Evolutionary conservation across 2,888 invertebrate species (phyloP).

Genomic region (Mimumesa dahlbomi): DNA sequence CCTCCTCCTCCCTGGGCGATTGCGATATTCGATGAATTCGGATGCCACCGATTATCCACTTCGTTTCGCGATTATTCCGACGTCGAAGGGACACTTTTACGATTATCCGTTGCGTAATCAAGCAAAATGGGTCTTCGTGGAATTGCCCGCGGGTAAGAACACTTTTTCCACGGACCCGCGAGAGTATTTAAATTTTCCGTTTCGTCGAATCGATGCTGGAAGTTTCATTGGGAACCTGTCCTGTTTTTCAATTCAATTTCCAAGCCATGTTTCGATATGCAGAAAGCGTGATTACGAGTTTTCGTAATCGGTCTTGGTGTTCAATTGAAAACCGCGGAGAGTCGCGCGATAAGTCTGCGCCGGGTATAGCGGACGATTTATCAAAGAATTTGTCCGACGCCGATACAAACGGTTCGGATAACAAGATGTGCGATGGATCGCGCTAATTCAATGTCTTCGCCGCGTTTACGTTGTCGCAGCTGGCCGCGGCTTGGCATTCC

Average conservation of each 20-base stretch:
- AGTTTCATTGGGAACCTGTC: not conserved
- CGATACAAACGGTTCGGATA: constrained; percentile 24
- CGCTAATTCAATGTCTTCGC: constrained; percentile 55
- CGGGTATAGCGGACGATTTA: constrained; percentile 24
- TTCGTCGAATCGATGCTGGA: not conserved
- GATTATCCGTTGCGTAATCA: not conserved
- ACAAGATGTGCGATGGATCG: constrained; percentile 41
- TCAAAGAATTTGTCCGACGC: constrained; percentile 48
- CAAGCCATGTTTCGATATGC: too few relatives aligned
- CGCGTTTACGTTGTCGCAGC: constrained; percentile 50
- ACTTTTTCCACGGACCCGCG: not conserved
- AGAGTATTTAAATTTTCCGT: too few relatives aligned
- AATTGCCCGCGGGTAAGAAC: not conserved
- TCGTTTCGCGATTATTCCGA: not conserved
- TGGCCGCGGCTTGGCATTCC: constrained; percentile 53
- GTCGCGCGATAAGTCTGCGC: too few relatives aligned
- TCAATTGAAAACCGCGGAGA: too few relatives aligned
- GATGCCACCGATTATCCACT: not conserved
- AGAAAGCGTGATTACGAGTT: too few relatives aligned
- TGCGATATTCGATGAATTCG: constrained; percentile 21
- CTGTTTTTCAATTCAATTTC: too few relatives aligned
- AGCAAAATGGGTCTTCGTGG: not conserved
- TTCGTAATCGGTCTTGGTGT: too few relatives aligned
- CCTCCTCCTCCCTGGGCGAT: too few relatives aligned
- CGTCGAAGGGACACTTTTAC: not conserved